These are phyloP conservation scores for Daphoenositta chrysoptera DNA, from an alignment of 2,113 vertebrate genomes.

Conservation along the genomic window DNA sequence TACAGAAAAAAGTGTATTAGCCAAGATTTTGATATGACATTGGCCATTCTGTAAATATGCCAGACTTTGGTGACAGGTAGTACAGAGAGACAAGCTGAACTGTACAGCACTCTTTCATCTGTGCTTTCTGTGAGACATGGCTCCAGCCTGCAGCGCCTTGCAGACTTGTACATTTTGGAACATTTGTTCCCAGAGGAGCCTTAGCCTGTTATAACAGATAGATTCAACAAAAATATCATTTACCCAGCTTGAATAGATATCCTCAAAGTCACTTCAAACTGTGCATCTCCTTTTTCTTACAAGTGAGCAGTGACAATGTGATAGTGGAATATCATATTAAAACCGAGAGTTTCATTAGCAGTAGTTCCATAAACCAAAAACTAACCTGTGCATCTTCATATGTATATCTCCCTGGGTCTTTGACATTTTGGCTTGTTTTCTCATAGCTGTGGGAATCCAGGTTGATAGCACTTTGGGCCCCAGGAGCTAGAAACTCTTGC, in stretches of 20 bases:
- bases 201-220: conserved; percentile 10
- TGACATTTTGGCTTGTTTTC: conserved; percentile 93
- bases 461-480: conserved; percentile 93
- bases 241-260: conserved; percentile 14
- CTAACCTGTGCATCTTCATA: conserved; percentile 95
- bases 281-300: background rate
- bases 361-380: background rate
- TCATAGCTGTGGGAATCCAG: conserved; percentile 97
- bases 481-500: conserved; percentile 94
- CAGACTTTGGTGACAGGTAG: background rate
- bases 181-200: conserved; percentile 19
- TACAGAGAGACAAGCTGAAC: background rate
- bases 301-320: background rate
- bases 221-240: conserved; percentile 15
- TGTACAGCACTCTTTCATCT: background rate
- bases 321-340: background rate
- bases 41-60: background rate
- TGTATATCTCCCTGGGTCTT: conserved; percentile 92
- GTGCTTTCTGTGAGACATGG: background rate
- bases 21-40: background rate
- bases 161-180: conserved; percentile 38
- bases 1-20: background rate
- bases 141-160: background rate
- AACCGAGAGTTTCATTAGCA: conserved; percentile 4
- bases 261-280: conserved; percentile 32